Conservation (phyloP, 1,140 invertebrate species). For the Hyles euphorbiae region DNA sequence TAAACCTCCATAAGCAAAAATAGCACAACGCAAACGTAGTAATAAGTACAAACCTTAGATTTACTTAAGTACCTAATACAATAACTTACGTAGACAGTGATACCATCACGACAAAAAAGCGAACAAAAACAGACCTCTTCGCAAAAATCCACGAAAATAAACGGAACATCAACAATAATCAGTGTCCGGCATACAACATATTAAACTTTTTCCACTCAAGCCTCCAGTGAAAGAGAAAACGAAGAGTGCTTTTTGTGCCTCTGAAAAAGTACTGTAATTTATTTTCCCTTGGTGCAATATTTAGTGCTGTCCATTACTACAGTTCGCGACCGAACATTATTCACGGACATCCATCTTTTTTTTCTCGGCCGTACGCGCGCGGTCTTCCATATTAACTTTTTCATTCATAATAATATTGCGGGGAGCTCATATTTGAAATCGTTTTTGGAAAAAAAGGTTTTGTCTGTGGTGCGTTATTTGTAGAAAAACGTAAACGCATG, state of each 20-base stretch:
- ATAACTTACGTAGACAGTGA: too few species aligned
- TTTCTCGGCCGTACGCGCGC: conserved; percentile 48
- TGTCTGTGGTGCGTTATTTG: too few species aligned
- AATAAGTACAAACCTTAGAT: too few species aligned
- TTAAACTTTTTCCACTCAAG: conserved; percentile 61
- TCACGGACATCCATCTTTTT: conserved; percentile 68
- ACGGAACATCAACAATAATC: conserved; percentile 4
- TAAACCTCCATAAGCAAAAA: too few species aligned
- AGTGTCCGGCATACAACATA: conserved; percentile 55
- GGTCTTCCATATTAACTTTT: conserved; percentile 67
- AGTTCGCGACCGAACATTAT: conserved; percentile 72
- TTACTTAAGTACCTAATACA: too few species aligned
- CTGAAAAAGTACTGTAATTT: conserved; percentile 72
- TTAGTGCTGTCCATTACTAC: conserved; percentile 73
- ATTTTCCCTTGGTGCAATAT: conserved; percentile 72
- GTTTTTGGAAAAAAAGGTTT: conserved; percentile 14
- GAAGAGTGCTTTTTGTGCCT: conserved; percentile 65
- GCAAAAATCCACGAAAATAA: neutral
- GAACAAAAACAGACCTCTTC: too few species aligned
- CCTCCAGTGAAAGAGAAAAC: conserved; percentile 57
- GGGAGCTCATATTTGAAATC: conserved; percentile 38
- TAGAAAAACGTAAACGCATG: too few species aligned
- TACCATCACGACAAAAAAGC: too few species aligned
- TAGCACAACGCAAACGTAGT: too few species aligned
- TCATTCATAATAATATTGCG: conserved; percentile 48